These are phyloP conservation scores for Bombus picipes DNA, from an alignment of 1,140 invertebrate species.

Conservation along the genomic window DNA sequence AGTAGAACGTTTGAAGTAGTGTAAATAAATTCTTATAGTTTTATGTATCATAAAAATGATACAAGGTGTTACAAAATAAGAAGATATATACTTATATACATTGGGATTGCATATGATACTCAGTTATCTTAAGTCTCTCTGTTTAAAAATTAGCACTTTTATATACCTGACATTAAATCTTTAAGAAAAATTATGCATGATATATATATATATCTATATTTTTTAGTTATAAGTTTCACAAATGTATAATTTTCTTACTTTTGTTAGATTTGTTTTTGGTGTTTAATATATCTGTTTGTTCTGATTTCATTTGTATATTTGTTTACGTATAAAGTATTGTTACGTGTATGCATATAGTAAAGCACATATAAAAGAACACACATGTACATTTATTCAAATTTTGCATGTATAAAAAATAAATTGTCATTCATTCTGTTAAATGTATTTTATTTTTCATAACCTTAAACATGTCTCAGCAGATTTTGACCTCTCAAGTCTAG, in stretches of 20 bases:
- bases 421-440: slow-evolving; percentile 51
- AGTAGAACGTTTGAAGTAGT: background rate
- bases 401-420: slow-evolving; percentile 66
- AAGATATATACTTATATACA: background rate
- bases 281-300: slow-evolving; percentile 6
- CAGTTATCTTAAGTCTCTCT: slow-evolving; percentile 14
- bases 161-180: slow-evolving; percentile 3
- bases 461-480: background rate
- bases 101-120: slow-evolving; percentile 41
- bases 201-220: slow-evolving; percentile 28
- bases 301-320: slow-evolving; percentile 45
- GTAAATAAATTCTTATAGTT: slow-evolving; percentile 43
- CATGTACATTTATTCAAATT: slow-evolving; percentile 58
- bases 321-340: slow-evolving; percentile 25
- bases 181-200: slow-evolving; percentile 38
- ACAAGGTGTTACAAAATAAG: background rate
- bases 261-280: slow-evolving; percentile 42
- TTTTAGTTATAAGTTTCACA: slow-evolving; percentile 35
- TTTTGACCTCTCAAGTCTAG: no score
- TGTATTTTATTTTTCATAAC: slow-evolving; percentile 42
- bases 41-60: background rate
- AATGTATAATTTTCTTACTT: slow-evolving; percentile 43
- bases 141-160: slow-evolving; percentile 19
- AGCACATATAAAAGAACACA: slow-evolving; percentile 23
- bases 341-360: slow-evolving; percentile 17